A percentile compares a stretch with the other conserved stretches of the same genome.
These are phyloP conservation scores for Tarsius wallacei DNA, from an alignment of 2,797 vertebrate genomes.

Conservation along the genomic window DNA sequence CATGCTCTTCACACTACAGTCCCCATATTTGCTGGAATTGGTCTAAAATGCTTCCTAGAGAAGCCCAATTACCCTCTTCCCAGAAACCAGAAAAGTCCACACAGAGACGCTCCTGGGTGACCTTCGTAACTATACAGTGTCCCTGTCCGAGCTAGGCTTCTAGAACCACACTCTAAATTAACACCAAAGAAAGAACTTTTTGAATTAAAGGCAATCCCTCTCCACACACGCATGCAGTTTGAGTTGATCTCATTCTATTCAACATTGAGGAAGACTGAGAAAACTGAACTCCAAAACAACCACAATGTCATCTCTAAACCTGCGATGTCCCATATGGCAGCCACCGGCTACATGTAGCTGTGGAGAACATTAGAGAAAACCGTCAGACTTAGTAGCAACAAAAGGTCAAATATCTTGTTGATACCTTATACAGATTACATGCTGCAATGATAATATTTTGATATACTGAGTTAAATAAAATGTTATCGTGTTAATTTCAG, in stretches of 20 bases:
- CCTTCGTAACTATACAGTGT: not conserved
- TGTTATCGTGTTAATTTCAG: not conserved
- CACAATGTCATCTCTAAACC: not conserved
- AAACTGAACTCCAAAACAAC: not conserved
- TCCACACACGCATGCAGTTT: not conserved
- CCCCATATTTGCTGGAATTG: not conserved
- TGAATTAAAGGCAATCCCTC: not conserved
- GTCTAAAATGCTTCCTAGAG: not conserved
- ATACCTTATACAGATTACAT: not conserved
- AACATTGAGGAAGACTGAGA: not conserved
- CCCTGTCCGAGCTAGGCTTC: not conserved
- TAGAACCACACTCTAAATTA: not conserved
- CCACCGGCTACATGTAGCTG: fast-evolving
- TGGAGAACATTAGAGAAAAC: no score
- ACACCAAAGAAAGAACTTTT: not conserved
- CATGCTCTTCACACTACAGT: not conserved
- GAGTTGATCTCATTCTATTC: not conserved
- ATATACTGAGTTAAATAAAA: slow-evolving; percentile 33
- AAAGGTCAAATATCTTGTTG: not conserved
- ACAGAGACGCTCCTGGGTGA: fast-evolving
- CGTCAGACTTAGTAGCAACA: not conserved
- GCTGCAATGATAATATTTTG: not conserved
- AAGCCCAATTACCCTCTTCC: not conserved
- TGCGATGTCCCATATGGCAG: fast-evolving
- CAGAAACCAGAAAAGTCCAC: not conserved